Evolutionary conservation across 2,113 vertebrate genomes (phyloP), one percentile per base, ranked within the genome.

Genomic region (Indicator maculatus): DNA sequence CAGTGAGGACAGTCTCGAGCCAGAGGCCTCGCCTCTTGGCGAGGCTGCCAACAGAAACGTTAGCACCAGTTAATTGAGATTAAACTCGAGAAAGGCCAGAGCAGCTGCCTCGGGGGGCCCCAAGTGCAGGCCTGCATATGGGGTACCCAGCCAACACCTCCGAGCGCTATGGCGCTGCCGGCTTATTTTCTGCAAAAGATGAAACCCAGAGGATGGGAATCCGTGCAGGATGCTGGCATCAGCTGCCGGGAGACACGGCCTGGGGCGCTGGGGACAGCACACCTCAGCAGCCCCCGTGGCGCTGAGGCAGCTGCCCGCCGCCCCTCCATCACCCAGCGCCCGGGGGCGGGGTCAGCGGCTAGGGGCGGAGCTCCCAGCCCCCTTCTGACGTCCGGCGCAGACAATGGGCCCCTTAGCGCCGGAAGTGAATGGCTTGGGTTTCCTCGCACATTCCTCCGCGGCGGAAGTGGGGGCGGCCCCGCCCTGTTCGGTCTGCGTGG

Each of bases 381-480:
- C 5, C 3, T 33, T 11, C 65, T 83, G 76, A 70, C 90, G 85
- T 82, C 73, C 69, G 20, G 31, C 78, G 36, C 88, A 88, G 92
- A 94, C 91, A 96, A 93, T 88, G 83, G 91, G 73, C 13, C 11
- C 6, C 16, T n/a, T 83, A 20, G 56, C 59, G 83, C 89, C 69
- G 96, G 96, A 95, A 96, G 76, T 13, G 80, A 92, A 93, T 26
- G 23, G 0, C 2, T 19, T 9, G 2, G 1, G 0, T 58, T 41
- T 56, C 77, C 15, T 55, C 38, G 20, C 60, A 67, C 90, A 94
- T 96, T 95, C 93, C 93, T 96, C 96, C 95, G 94, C 94, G 76
- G 12, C 67, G 93, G 94, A 93, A 92, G 55, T 21, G 12, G 7
- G 1, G 1, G 2, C 3, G 27, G 33, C 1, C 5, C 60, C 75